Evolutionary conservation across 2,888 invertebrate genomes (phyloP).

Genomic region (Eristalinus sepulchralis): DNA sequence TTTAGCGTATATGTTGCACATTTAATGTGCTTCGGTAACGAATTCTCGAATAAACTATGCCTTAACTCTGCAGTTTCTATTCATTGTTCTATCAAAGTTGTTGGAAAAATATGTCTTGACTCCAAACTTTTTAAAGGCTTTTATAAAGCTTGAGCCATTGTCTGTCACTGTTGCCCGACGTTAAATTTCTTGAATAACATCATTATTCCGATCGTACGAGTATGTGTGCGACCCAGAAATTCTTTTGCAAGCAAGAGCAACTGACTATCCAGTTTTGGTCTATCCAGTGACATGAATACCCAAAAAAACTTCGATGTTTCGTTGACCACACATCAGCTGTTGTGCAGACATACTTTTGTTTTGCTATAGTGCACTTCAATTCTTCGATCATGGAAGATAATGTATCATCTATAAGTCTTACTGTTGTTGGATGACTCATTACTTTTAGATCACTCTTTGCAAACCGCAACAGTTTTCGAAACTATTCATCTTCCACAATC

Average conservation of each 20-base stretch:
- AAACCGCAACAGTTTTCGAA: too few species aligned
- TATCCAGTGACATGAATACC: slow-evolving; percentile 26
- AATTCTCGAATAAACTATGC: too few species aligned
- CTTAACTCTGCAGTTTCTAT: too few species aligned
- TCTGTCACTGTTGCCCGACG: neutral
- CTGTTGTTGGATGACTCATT: too few species aligned
- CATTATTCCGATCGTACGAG: neutral
- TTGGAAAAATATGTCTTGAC: too few species aligned
- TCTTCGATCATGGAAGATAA: slow-evolving; percentile 1
- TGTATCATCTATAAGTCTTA: neutral
- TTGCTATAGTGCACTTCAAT: neutral
- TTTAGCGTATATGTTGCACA: too few species aligned
- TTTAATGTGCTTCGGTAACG: too few species aligned
- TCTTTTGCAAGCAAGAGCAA: neutral
- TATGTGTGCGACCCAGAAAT: neutral
- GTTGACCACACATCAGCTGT: slow-evolving; percentile 38
- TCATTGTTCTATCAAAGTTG: too few species aligned
- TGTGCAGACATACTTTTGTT: slow-evolving; percentile 26
- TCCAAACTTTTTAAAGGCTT: too few species aligned
- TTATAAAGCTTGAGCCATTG: neutral
- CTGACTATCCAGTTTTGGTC: neutral
- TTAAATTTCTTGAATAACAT: neutral
- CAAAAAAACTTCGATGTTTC: slow-evolving; percentile 29
- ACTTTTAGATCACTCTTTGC: too few species aligned
- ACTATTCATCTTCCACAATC: too few species aligned